Evolutionary conservation across 2,888 invertebrate species (phyloP), one percentile per base, ranked within the genome.

Genomic region (Morpho helenor): DNA sequence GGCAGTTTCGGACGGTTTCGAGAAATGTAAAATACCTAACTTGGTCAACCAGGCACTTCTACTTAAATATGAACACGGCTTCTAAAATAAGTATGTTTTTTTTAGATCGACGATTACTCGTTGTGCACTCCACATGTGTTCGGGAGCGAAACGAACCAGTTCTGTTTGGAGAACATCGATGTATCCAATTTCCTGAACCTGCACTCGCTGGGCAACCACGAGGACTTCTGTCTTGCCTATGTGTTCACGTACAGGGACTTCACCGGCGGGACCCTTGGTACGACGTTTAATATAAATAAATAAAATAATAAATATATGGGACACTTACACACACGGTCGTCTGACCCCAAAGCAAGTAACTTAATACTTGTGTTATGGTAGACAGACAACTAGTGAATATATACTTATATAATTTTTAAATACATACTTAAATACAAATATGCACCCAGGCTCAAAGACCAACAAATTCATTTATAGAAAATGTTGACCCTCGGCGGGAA

Each of bases 161-260:
- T 98, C 85, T 99, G 99, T 81, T 93, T 96, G 85, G 96, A 97
- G 77, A 99, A 99, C 85, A 98, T 99, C 75, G 99, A 99, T 83
- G 99, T 99, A 64, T 98, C 98, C 72, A 99, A 99, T 91, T 99
- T 99, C 88, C 92, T 99, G 60, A 99, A 99, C 88, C 93, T 99
- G 49, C 99, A 99, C 85, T 99, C 99, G 8, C 92, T 99, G 66
- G 96, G 96, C 59, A 98, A 99, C 90, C 99, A 99, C 82, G 97
- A 99, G 75, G 97, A 97, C 84, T 99, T 99, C 90, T 99, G 99
- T 80, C 93, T 99, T 65, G 99, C 99, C n/a, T 99, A 99, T 82
- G 98, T 99, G 63, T 99, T 99, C 88, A 99, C 99, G 0, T 97
- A 97, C 82, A 93, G 98, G 74, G 99, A 99, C 85, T 99, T 99